A percentile compares a stretch with the other conserved stretches of the same genome.
Evolutionary conservation across 2,888 invertebrate species (phyloP).

Genomic region (Beris chalybata): DNA sequence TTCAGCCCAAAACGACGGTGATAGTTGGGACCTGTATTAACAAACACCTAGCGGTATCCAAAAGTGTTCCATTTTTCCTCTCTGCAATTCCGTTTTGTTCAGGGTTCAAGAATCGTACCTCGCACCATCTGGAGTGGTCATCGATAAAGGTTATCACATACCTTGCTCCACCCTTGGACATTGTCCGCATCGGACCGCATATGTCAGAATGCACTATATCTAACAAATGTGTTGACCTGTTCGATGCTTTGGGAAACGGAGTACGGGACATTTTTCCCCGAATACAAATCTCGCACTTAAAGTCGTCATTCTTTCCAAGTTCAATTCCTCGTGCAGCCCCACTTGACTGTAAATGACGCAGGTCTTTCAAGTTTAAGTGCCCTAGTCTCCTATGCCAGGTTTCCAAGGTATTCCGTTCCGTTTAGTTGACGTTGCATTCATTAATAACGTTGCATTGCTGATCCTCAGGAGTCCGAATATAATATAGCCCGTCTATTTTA

Average conservation of each 20-base stretch:
- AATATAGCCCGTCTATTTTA: background rate
- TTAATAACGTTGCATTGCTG: too few relatives aligned
- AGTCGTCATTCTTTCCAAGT: background rate
- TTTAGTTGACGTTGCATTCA: too few relatives aligned
- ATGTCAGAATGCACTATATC: conserved; percentile 1
- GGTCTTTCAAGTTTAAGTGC: too few relatives aligned
- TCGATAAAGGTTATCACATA: background rate
- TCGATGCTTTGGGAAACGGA: conserved; percentile 1
- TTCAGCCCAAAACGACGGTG: conserved; percentile 1
- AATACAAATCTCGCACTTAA: background rate
- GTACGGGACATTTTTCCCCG: background rate
- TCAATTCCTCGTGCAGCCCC: background rate
- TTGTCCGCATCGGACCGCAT: too few relatives aligned
- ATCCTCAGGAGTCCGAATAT: background rate
- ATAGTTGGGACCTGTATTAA: background rate
- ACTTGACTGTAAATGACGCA: too few relatives aligned
- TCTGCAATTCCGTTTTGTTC: conserved; percentile 3
- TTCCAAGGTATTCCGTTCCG: too few relatives aligned
- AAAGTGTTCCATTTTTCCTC: conserved; percentile 1
- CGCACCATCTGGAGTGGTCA: background rate
- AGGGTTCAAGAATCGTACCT: background rate
- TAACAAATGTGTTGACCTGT: background rate
- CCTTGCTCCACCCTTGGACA: background rate
- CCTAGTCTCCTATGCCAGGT: too few relatives aligned
- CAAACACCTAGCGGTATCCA: too few relatives aligned